Percentiles rank a stretch among this genome's conserved stretches.
Conservation (phyloP, 2,113 vertebrate genomes). For the Ardeotis arabs region DNA sequence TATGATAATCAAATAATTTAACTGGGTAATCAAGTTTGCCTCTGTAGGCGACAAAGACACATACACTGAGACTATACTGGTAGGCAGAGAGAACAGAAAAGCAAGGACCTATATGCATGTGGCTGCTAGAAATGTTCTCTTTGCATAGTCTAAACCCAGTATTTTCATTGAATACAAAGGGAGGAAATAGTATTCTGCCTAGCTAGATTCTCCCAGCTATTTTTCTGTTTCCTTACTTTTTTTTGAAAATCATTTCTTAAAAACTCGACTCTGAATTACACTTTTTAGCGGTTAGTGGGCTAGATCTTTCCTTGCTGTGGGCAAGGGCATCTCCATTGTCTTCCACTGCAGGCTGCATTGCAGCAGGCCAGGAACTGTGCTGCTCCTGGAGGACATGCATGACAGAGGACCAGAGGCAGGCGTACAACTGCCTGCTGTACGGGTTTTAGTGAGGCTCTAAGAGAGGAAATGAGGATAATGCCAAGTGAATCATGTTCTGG, state of each 20-base stretch:
- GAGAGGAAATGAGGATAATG: background rate
- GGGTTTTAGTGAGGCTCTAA: background rate
- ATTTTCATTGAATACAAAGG: background rate
- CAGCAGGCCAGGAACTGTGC: background rate
- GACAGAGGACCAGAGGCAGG: background rate
- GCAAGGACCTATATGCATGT: background rate
- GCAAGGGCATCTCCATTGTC: background rate
- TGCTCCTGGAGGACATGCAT: background rate
- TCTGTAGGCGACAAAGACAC: background rate
- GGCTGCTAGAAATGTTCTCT: background rate
- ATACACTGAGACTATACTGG: background rate
- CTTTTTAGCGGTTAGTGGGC: background rate
- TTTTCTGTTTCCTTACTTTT: background rate
- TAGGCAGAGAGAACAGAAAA: background rate
- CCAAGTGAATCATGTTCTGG: slow-evolving; percentile 44
- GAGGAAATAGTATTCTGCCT: background rate
- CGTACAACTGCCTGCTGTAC: background rate
- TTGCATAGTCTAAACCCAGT: background rate
- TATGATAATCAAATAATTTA: background rate
- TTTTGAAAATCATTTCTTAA: background rate
- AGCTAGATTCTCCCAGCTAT: background rate
- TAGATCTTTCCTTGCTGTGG: background rate
- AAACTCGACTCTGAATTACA: background rate
- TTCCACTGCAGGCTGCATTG: background rate
- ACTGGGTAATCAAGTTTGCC: background rate